These are phyloP conservation scores for Schmidtea mediterranea DNA, from an alignment of 1,140 invertebrate genomes.

Conservation along the genomic window DNA sequence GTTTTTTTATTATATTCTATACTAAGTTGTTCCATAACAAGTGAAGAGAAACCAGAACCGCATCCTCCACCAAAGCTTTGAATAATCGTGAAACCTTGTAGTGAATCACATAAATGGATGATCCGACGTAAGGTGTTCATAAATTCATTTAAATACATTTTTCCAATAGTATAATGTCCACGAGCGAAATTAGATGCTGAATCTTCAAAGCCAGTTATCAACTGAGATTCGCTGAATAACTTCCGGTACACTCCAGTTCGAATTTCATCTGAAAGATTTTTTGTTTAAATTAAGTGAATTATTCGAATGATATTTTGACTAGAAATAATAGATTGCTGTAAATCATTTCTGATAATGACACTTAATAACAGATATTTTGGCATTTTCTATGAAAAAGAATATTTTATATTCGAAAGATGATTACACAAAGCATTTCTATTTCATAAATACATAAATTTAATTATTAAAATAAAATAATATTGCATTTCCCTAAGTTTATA, in stretches of 20 bases:
- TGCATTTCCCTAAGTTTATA: too few relatives aligned
- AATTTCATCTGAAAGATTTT: too few relatives aligned
- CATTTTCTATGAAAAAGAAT: too few relatives aligned
- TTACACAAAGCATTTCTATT: too few relatives aligned
- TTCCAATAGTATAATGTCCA: constrained; percentile 34
- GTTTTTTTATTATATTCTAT: constrained; percentile 64
- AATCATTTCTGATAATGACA: too few relatives aligned
- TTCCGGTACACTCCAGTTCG: constrained; percentile 12
- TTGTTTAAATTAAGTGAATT: too few relatives aligned
- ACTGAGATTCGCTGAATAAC: constrained; percentile 22
- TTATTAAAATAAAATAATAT: too few relatives aligned
- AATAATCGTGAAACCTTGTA: constrained; percentile 38
- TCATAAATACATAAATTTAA: too few relatives aligned
- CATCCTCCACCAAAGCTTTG: constrained; percentile 35
- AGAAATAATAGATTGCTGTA: too few relatives aligned
- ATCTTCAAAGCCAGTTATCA: constrained; percentile 18
- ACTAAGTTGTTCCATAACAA: constrained; percentile 58
- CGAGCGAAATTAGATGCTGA: constrained; percentile 32
- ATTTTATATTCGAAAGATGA: too few relatives aligned
- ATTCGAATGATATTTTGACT: too few relatives aligned
- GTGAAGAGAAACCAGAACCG: constrained; percentile 54
- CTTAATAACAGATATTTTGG: too few relatives aligned
- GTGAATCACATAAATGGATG: constrained; percentile 48
- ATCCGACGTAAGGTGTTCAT: constrained; percentile 46
- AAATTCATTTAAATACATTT: constrained; percentile 39